A percentile compares a stretch with the other conserved stretches of the same genome.
phyloP scores from a whole-genome alignment of 2,888 invertebrate genomes.

The Teleogryllus oceanicus region DNA sequence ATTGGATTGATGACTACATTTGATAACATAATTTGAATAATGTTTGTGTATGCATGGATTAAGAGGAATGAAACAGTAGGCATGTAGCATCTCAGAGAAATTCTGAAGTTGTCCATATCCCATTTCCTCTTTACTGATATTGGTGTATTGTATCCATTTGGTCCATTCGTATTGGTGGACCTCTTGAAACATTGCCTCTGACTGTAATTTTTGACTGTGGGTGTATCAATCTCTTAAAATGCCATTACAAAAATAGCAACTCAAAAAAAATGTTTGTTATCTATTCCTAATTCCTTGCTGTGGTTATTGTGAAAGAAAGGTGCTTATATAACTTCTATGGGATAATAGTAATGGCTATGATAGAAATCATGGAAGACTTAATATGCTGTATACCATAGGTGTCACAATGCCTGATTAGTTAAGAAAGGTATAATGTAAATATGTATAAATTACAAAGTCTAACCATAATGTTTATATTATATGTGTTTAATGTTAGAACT shows the following conservation, averaged over 20 bases:
- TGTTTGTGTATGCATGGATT: neutral
- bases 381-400: neutral
- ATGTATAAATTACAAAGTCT: slow-evolving; percentile 33
- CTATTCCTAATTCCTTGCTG: slow-evolving; percentile 22
- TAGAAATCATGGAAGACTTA: neutral
- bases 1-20: neutral
- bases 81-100: neutral
- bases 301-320: slow-evolving; percentile 19
- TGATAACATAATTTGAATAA: neutral
- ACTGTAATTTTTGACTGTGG: slow-evolving; percentile 18
- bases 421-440: slow-evolving; percentile 30
- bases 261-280: slow-evolving; percentile 19
- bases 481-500: slow-evolving; percentile 29
- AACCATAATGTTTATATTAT: slow-evolving; percentile 20
- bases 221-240: slow-evolving; percentile 3
- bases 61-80: neutral
- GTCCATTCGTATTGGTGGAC: neutral
- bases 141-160: neutral
- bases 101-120: slow-evolving; percentile 8
- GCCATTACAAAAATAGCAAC: slow-evolving; percentile 22
- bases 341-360: neutral
- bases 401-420: slow-evolving; percentile 20
- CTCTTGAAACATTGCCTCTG: neutral
- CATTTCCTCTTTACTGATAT: neutral
- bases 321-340: slow-evolving; percentile 3